Base-by-base conservation (phyloP, 2,113 vertebrate genomes). In the Rynchops niger region DNA sequence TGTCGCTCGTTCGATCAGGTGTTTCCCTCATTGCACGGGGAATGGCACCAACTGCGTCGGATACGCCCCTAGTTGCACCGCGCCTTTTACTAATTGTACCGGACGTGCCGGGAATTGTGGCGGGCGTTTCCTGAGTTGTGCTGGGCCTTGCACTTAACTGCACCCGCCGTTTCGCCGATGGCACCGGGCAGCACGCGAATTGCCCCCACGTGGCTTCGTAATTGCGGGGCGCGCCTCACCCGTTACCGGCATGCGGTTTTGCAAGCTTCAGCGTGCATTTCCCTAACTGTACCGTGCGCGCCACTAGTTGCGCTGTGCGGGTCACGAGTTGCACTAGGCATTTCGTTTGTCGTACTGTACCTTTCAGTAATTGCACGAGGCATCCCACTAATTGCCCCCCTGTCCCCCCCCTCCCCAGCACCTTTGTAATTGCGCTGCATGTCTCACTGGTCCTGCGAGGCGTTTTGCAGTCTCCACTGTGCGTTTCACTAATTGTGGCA, bases 211-310 rank as follows among this genome's bases (percentile, higher is more conserved):
- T 25, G 23, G 15, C 19, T 12, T 61, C 29, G 5, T 29, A 36
- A 21, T 9, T 16, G 32, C 55, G 21, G 10, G 1, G 10, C 7
- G 32, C 19, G 2, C 29, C 34, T 36, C 34, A 2, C 25, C 38
- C 18, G 18, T 5, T 9, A 22, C 1, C 1, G 2, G 16, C 6
- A n/a, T 1, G 30, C 26, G 19, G 0, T 40, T 38, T 32, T 32
- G 45, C 34, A 22, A 8, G 19, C 17, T 5, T 43, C 22, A 8
- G 23, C 1, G 22, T 12, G 34, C 34, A 5, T 62, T 38, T 30
- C 42, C 16, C 43, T 32, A 4, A 6, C 13, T 9, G 42, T 4
- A 16, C 47, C 6, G 7, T 21, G 30, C 56, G 7, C 7, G 4
- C 12, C 16, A 2, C 13, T 21, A 2, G 3, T 34, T 21, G 49